Evolutionary conservation across 2,797 vertebrate genomes (phyloP).

Genomic region (Karalla daura): DNA sequence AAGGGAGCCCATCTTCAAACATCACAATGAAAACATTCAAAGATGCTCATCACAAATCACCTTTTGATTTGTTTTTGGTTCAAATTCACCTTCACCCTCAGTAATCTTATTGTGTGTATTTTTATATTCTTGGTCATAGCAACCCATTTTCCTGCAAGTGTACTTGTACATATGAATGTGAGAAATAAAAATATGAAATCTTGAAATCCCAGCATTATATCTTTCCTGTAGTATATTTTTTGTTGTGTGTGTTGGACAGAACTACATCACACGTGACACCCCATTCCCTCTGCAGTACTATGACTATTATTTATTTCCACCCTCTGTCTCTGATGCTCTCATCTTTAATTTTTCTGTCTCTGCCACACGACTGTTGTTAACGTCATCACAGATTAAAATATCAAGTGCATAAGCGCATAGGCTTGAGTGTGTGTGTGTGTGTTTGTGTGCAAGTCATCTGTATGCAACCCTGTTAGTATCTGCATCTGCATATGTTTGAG

Average conservation of each 20-base stretch:
- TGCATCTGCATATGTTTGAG: neutral
- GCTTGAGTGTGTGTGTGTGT: neutral
- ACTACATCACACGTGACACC: neutral
- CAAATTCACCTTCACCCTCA: too few species aligned
- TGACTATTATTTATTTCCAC: neutral
- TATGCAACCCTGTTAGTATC: neutral
- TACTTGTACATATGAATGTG: too few species aligned
- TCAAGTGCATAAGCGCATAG: too few species aligned
- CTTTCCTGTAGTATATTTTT: neutral
- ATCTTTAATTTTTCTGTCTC: slow-evolving; percentile 24
- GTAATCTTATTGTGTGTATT: too few species aligned
- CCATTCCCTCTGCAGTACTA: neutral
- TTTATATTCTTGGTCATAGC: too few species aligned
- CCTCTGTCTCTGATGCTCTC: neutral
- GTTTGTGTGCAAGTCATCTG: slow-evolving; percentile 26
- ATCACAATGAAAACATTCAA: too few species aligned
- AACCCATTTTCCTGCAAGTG: too few species aligned
- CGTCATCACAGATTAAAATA: slow-evolving; percentile 48
- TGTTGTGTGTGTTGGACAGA: neutral
- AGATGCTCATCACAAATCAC: too few species aligned
- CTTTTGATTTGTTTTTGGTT: too few species aligned
- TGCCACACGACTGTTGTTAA: slow-evolving; percentile 28
- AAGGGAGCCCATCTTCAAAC: too few species aligned
- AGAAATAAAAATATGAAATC: too few species aligned
- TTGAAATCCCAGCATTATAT: too few species aligned